Evolutionary conservation across 37 sponge, comb jelly and placozoan genomes (phyloP).

Genomic region (Halisarca cf. caerulea): DNA sequence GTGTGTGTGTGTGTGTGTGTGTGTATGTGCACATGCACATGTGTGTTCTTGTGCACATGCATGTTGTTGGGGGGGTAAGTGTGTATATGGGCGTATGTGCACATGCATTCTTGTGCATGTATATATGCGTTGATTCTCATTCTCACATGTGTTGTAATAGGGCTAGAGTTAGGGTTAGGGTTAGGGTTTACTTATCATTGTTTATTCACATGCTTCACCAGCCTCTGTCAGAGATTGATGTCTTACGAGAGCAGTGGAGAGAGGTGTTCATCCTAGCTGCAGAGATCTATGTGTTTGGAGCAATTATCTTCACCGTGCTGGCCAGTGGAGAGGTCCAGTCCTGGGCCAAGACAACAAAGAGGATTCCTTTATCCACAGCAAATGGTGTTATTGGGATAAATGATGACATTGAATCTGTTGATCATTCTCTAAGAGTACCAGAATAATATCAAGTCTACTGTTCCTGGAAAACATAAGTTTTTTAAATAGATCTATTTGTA

Average conservation of each 20-base stretch:
- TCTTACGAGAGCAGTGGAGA: constrained; percentile 71
- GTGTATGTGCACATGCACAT: constrained; percentile 1
- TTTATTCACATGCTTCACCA: background rate
- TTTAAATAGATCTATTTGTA: too few species aligned
- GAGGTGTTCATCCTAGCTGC: constrained; percentile 77
- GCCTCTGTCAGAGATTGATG: background rate
- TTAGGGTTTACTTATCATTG: too few species aligned
- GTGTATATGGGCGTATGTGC: background rate
- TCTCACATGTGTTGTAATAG: background rate
- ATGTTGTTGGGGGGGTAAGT: background rate
- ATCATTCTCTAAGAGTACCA: too few species aligned
- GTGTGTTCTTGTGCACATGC: background rate
- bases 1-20: constrained; percentile 23
- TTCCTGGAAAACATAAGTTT: too few species aligned
- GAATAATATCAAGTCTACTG: too few species aligned
- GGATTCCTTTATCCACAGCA: too few species aligned
- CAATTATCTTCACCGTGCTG: constrained; percentile 57
- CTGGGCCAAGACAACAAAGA: constrained; percentile 57
- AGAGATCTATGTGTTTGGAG: constrained; percentile 78
- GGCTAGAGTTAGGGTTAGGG: too few species aligned
- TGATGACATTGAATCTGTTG: too few species aligned
- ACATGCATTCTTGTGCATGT: background rate
- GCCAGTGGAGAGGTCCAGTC: constrained; percentile 68
- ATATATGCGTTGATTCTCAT: background rate
- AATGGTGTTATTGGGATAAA: too few species aligned